Percentiles rank a stretch among this genome's conserved stretches.
phyloP scores from a whole-genome alignment of 2,797 vertebrate genomes.

The Pipistrellus pipistrellus region DNA sequence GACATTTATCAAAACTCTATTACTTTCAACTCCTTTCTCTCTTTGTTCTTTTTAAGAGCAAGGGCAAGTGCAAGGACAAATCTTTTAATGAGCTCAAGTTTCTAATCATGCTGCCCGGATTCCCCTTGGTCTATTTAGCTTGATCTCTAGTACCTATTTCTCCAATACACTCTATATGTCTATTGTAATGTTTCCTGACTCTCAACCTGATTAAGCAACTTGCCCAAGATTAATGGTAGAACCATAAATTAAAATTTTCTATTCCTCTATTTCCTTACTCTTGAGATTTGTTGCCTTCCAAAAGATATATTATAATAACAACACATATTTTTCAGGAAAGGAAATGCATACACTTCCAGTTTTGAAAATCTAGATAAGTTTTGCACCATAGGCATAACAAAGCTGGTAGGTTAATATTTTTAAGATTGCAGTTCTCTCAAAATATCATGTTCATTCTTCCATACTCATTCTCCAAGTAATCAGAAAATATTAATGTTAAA shows the following conservation, averaged over 20 bases:
- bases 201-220: conserved; percentile 47
- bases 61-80: not conserved
- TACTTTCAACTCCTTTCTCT: conserved; percentile 10
- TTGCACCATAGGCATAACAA: not conserved
- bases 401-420: conserved; percentile 3
- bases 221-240: conserved; percentile 7
- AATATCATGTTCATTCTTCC: not conserved
- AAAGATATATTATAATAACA: not conserved
- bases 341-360: not conserved
- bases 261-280: not conserved
- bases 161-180: not conserved
- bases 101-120: not conserved
- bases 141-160: not conserved
- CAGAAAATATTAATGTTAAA: conserved; percentile 22
- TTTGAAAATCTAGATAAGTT: not conserved
- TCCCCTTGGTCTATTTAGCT: not conserved
- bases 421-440: not conserved
- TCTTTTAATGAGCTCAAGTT: conserved; percentile 39
- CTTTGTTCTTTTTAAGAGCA: not conserved
- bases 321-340: not conserved
- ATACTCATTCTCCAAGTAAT: not conserved
- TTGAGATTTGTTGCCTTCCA: not conserved
- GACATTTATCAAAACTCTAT: conserved; percentile 45
- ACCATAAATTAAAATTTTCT: not conserved
- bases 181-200: conserved; percentile 46